Percentiles rank a stretch among this genome's conserved stretches.
Conservation (phyloP, 2,113 vertebrate genomes). For the Uria aalge region DNA sequence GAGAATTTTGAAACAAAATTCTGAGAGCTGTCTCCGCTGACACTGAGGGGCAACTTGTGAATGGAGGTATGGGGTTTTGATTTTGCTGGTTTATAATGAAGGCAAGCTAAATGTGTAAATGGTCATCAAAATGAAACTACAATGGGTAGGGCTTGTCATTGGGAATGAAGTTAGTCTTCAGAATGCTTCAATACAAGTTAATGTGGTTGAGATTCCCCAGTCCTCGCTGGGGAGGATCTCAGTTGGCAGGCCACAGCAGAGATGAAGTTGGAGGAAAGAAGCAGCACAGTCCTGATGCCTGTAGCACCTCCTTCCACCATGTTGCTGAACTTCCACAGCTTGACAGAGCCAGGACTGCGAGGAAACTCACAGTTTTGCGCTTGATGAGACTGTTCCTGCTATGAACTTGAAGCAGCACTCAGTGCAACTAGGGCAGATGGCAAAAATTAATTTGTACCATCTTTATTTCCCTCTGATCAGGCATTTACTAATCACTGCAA, state of each 20-base stretch:
- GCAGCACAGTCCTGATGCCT: neutral
- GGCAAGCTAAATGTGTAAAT: neutral
- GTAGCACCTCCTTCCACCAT: neutral
- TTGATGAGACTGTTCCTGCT: neutral
- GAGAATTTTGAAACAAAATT: neutral
- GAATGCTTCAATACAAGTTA: neutral
- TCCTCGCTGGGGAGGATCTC: neutral
- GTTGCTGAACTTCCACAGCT: neutral
- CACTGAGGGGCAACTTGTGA: neutral
- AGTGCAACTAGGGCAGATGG: neutral
- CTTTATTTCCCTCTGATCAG: neutral
- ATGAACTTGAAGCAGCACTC: neutral
- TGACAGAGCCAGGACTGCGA: neutral
- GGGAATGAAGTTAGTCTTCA: neutral
- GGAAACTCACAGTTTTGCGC: neutral
- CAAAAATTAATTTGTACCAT: neutral
- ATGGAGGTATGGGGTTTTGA: neutral
- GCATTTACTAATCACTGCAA: neutral
- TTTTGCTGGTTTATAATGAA: neutral
- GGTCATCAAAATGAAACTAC: neutral
- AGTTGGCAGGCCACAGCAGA: neutral
- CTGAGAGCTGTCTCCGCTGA: neutral
- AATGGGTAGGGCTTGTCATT: neutral
- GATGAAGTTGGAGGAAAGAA: neutral
- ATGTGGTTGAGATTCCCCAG: neutral